Evolutionary conservation across 2,888 invertebrate species (phyloP).

Genomic region (Galerucella pusilla): DNA sequence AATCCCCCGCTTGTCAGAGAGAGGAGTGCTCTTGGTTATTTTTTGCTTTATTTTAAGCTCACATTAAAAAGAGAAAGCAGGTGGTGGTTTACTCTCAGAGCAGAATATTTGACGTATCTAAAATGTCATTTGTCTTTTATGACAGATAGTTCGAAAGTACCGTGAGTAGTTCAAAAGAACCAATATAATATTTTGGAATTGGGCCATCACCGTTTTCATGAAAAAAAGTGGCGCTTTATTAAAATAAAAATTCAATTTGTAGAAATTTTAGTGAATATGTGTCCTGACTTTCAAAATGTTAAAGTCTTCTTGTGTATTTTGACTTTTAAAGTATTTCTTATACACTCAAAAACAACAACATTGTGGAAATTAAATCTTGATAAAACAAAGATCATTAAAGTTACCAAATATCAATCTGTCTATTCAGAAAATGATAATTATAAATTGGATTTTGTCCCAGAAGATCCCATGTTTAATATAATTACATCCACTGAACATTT

Average conservation of each 20-base stretch:
- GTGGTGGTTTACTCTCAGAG: neutral
- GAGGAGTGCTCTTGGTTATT: neutral
- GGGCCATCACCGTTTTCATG: constrained; percentile 9
- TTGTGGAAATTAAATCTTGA: constrained; percentile 85
- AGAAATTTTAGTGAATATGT: constrained; percentile 58
- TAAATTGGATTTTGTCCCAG: constrained; percentile 61
- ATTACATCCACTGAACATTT: constrained; percentile 78
- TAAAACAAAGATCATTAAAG: constrained; percentile 79
- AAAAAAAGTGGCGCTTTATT: constrained; percentile 1
- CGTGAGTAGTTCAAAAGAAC: constrained; percentile 7
- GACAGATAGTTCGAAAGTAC: neutral
- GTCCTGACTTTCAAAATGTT: constrained; percentile 71
- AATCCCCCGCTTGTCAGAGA: neutral
- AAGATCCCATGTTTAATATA: constrained; percentile 80
- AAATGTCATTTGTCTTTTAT: neutral
- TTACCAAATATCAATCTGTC: constrained; percentile 70
- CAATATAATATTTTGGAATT: neutral
- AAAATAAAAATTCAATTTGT: constrained; percentile 3
- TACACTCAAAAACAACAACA: constrained; percentile 84
- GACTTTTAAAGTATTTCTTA: constrained; percentile 76
- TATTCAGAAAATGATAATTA: constrained; percentile 56
- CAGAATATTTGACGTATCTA: neutral
- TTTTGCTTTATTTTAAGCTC: neutral
- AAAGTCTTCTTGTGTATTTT: constrained; percentile 70
- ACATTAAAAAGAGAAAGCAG: neutral